Conservation (phyloP, 2,113 vertebrate species). For the Laterallus jamaicensis region DNA sequence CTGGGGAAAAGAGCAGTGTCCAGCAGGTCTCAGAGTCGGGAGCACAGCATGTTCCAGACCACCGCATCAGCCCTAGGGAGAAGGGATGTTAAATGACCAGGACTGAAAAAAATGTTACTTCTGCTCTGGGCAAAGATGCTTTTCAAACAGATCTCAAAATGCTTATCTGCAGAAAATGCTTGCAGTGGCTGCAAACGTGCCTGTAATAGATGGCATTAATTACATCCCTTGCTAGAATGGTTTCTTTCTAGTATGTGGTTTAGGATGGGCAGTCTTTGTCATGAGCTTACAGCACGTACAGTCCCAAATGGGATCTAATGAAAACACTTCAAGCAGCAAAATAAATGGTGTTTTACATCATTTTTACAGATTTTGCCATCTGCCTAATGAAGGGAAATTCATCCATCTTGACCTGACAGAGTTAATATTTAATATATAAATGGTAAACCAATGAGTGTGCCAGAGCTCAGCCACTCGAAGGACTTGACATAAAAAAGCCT, state of each 20-base stretch:
- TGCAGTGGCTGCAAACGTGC: background rate
- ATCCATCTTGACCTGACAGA: background rate
- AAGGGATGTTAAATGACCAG: background rate
- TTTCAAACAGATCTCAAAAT: background rate
- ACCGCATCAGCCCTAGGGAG: background rate
- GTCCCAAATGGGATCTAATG: accelerated
- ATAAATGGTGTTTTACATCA: background rate
- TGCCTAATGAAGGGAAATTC: background rate
- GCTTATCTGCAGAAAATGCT: background rate
- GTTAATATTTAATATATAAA: background rate
- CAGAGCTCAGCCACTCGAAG: background rate
- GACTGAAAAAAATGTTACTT: background rate
- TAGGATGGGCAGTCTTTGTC: background rate
- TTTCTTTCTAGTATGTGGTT: background rate
- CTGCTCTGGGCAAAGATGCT: background rate
- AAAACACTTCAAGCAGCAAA: background rate
- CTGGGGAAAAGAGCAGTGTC: background rate
- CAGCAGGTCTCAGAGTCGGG: background rate
- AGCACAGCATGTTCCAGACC: background rate
- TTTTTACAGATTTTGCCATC: background rate
- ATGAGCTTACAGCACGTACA: background rate
- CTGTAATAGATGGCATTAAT: background rate
- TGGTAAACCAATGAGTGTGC: background rate
- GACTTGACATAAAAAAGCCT: background rate
- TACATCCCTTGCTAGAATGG: background rate